Conservation (phyloP, 2,797 vertebrate genomes). For the Graptemys geographica region DNA sequence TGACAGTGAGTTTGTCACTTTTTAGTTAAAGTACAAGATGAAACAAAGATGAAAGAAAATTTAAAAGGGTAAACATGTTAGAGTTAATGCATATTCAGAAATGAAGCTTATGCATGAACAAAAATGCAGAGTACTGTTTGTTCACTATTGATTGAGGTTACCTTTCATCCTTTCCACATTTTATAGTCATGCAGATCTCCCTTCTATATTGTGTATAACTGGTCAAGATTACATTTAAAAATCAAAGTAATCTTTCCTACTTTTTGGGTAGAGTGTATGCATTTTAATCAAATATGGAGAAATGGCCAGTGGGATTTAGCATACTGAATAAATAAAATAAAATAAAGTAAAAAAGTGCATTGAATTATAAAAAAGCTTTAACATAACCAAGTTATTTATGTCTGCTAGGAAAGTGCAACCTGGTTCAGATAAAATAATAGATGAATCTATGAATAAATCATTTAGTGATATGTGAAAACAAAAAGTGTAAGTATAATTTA, state of each 20-base stretch:
- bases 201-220: not conserved
- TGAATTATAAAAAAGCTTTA: not conserved
- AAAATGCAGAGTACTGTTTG: not conserved
- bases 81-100: not conserved
- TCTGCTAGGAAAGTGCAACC: constrained; percentile 1
- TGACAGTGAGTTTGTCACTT: not conserved
- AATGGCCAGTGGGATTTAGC: not conserved
- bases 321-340: not conserved
- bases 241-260: not conserved
- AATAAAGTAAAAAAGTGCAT: not conserved
- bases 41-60: not conserved
- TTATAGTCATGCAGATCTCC: not conserved
- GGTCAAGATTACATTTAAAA: not conserved
- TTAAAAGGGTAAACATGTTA: not conserved
- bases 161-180: not conserved
- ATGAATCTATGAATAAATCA: not conserved
- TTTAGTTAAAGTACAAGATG: not conserved
- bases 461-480: not conserved
- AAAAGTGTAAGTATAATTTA: not conserved
- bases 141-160: not conserved
- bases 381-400: not conserved
- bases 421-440: not conserved
- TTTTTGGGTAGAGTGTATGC: not conserved
- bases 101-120: not conserved
- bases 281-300: not conserved